Base-by-base conservation (phyloP, 2,888 invertebrate species). In the Sylvicola cinctus region DNA sequence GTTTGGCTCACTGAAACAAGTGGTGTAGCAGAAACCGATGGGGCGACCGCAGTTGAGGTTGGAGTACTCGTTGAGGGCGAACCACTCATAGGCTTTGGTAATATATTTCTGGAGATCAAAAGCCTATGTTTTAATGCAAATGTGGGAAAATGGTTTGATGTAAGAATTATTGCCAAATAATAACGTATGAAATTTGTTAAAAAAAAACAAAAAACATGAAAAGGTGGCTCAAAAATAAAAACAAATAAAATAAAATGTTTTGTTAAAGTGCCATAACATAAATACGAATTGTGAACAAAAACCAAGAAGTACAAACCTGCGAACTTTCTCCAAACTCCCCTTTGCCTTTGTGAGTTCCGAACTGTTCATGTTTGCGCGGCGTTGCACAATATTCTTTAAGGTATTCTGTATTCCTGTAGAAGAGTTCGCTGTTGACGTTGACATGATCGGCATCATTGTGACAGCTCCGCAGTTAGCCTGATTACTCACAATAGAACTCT, bases 101-200 rank as follows among this genome's bases (percentile, higher is more conserved):
- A 47, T 39, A 63, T 57, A 40, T 49, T 49, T 41, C 51, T 49
- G 42, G 53, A 43, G 45, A 54, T 45, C 44, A 51, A 44, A 45
- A 51, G 43, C 41, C 50, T 51, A 42, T 37, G 39, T 40, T 41
- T 40, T 37, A 39, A 13, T 27, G 13, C 8, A 27, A 12, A 12
- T 12, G 13, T 27, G 27, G n/a, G 13, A 27, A 27, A 13, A 12
- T n/a, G 27, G 27, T 27, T 27, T 12, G 13, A 27, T 12, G n/a
- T 12, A 27, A 27, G 13, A 27, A 27, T 27, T 6, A 10, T 27
- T 28, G 28, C 8, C 5, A 8, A 29, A 29, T 29, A 16, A 29
- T 28, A 28, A 28, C 3, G 4, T 4, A 5, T 12, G 4, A 3
- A n/a, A 29, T 15, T 15, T 29, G 29, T 16, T 15, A 29, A 28